Conservation (phyloP, 92 coral and sea anemone genomes). For the Palythoa grandis region DNA sequence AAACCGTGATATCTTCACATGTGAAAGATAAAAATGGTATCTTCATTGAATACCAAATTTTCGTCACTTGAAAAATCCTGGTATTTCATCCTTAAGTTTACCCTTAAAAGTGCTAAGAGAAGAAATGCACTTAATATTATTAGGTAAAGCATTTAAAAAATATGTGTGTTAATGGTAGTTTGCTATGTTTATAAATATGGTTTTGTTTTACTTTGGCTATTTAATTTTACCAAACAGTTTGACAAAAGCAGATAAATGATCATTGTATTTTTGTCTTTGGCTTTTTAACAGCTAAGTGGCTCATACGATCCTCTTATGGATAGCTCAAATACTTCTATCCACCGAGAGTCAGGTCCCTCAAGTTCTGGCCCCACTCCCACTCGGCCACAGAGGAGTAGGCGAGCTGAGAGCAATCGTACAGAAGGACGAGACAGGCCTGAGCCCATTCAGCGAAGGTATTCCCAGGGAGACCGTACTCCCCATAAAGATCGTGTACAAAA, state of each 20-base stretch:
- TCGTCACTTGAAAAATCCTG: too few relatives aligned
- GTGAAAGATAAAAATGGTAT: too few relatives aligned
- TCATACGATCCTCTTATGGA: constrained; percentile 87
- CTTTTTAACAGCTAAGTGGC: constrained; percentile 75
- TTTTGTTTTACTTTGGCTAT: too few relatives aligned
- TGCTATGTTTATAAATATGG: background rate
- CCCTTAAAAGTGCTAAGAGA: too few relatives aligned
- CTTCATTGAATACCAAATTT: too few relatives aligned
- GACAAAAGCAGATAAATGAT: background rate
- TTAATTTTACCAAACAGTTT: too few relatives aligned
- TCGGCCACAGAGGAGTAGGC: constrained; percentile 73
- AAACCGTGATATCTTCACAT: too few relatives aligned
- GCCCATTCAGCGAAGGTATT: constrained; percentile 81
- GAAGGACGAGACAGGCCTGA: constrained; percentile 85
- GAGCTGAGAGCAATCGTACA: constrained; percentile 57
- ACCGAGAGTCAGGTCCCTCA: constrained; percentile 66
- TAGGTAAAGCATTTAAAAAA: too few relatives aligned
- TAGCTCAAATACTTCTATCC: constrained; percentile 68
- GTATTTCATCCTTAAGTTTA: too few relatives aligned
- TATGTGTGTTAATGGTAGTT: too few relatives aligned
- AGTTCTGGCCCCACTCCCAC: constrained; percentile 81
- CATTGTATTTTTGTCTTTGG: background rate
- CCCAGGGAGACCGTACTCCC: constrained; percentile 82
- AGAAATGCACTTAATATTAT: too few relatives aligned
- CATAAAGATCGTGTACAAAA: constrained; percentile 65